phyloP scores from a whole-genome alignment of 2,113 vertebrate species.

The Neogale vison region DNA sequence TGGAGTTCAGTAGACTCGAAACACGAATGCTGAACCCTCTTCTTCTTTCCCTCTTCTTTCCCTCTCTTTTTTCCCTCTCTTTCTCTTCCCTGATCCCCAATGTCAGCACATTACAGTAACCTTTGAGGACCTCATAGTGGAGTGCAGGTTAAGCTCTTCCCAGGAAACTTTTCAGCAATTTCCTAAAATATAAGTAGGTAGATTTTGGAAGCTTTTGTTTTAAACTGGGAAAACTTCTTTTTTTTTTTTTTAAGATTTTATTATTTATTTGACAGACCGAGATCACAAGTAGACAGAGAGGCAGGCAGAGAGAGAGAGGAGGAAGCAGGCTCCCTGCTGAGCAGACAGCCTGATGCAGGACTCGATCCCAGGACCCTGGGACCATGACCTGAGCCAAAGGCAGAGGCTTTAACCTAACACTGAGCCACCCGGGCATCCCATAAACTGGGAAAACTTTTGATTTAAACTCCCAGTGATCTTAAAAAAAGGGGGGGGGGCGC shows the following conservation, averaged over 20 bases:
- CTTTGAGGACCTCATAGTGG: not conserved
- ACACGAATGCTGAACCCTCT: not conserved
- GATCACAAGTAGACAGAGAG: too few species aligned
- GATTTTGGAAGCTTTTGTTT: not conserved
- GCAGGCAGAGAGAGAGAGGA: too few species aligned
- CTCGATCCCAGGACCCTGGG: too few species aligned
- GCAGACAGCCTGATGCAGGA: too few species aligned
- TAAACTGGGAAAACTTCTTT: not conserved
- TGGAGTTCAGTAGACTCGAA: slow-evolving; percentile 3
- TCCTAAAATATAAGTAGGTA: not conserved
- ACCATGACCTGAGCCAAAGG: too few species aligned
- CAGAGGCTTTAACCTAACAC: too few species aligned
- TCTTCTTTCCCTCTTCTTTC: not conserved
- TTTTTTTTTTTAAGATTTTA: too few species aligned
- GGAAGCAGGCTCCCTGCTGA: too few species aligned
- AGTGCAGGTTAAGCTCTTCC: not conserved
- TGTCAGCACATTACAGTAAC: not conserved
- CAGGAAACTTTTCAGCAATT: not conserved
- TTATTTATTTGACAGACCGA: too few species aligned
- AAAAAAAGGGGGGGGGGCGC: too few species aligned
- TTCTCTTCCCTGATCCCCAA: not conserved
- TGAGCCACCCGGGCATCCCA: too few species aligned
- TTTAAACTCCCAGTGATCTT: not conserved
- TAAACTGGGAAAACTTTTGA: not conserved
- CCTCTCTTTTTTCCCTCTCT: not conserved